These are phyloP conservation scores for Eugnorisma glareosa DNA, from an alignment of 2,888 invertebrate species.

Conservation along the genomic window DNA sequence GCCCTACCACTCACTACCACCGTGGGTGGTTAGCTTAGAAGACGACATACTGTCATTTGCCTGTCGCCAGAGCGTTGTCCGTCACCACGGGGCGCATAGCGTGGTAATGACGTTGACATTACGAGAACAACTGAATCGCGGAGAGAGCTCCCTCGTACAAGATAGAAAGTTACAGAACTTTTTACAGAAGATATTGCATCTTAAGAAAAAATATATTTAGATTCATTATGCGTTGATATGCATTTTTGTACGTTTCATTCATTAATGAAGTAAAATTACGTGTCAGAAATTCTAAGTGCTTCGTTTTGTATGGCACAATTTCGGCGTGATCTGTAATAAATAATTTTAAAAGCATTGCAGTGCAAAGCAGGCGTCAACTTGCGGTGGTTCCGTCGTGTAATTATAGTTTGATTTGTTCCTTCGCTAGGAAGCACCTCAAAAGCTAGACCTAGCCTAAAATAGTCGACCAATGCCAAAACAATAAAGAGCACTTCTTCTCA, in stretches of 20 bases:
- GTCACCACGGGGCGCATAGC: neutral
- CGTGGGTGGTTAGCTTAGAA: slow-evolving; percentile 3
- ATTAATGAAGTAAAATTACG: neutral
- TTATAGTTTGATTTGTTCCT: neutral
- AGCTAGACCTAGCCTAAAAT: neutral
- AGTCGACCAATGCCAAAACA: neutral
- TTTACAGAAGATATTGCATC: neutral
- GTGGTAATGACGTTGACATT: slow-evolving; percentile 16
- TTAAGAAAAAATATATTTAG: too few species aligned
- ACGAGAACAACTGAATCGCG: neutral
- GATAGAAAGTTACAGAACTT: too few species aligned
- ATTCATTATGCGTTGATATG: neutral
- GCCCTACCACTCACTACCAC: neutral
- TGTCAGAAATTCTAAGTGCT: neutral
- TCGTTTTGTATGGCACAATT: neutral
- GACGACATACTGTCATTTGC: slow-evolving; percentile 12
- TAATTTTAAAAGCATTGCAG: neutral
- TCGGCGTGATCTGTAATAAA: neutral
- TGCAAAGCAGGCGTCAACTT: neutral
- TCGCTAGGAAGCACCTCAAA: neutral
- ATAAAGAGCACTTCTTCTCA: neutral
- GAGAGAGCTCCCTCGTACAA: neutral
- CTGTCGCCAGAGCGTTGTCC: neutral
- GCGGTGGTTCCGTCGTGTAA: neutral
- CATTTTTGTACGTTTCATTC: neutral